Evolutionary conservation across 2,888 invertebrate species (phyloP), one percentile per base, ranked within the genome.

Genomic region (Atrina japonica): DNA sequence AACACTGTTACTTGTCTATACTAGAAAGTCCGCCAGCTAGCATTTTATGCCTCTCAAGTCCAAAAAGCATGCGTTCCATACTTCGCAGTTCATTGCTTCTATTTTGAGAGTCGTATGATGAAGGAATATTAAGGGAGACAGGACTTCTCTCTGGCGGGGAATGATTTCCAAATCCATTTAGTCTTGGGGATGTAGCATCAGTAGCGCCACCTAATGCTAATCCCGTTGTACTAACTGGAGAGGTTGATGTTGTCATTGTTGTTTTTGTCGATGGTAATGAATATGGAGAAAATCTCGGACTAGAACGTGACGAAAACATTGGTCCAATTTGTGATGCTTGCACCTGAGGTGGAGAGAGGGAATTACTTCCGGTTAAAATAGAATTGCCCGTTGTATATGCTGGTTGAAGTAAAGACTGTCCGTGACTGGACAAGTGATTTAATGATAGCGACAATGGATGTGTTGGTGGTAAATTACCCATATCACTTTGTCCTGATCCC

Each of bases 31-130:
- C 49, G 27, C 27, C 11, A 18, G 25, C 49, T 49, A 64, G 27
- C 43, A 64, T 64, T 64, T 53, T 53, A 49, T 77, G 80, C 25
- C 96, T 96, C 90, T 97, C 97, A 76, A 97, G 92, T 18, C 97
- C 97, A 91, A 97, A 97, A 82, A 98, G 97, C 97, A 97, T 97
- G 90, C 97, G 96, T 92, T 98, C 97, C 92, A 98, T 98, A 91
- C 95, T 97, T 92, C 97, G 97, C 82, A 98, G 93, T 92, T 97
- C 97, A 76, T 63, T 72, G n/a, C 56, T 72, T 35, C 94, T 95
- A 50, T 95, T 76, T 92, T 93, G 75, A 93, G 94, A 76, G 30
- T 70, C 59, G 61, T 71, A 71, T 21, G 75, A 41, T 49, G 75
- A 71, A 9, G 67, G 71, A 67, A 72, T 65, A 50, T 74, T 72